Conservation (phyloP, 2,888 invertebrate species). For the Criorhina ranunculi region DNA sequence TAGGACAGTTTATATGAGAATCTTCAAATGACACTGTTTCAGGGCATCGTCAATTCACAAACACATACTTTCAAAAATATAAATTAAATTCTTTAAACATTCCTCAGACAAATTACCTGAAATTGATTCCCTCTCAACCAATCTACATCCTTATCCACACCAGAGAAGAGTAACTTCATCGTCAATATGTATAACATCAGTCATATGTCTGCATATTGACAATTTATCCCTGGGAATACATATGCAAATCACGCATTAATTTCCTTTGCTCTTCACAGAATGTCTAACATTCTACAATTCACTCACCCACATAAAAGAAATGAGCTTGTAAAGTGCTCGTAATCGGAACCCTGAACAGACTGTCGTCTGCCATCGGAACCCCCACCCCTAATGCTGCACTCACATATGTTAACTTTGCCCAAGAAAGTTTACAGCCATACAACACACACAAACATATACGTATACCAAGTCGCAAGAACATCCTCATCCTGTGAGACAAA, state of each 20-base stretch:
- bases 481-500: conserved; percentile 77
- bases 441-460: conserved; percentile 4
- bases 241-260: conserved; percentile 73
- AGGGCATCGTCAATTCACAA: too few species aligned
- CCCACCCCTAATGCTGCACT: background rate
- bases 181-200: conserved; percentile 67
- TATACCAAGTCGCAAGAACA: too few species aligned
- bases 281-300: conserved; percentile 51
- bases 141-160: background rate
- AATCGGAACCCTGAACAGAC: conserved; percentile 55
- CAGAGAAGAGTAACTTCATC: conserved; percentile 27
- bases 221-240: conserved; percentile 56
- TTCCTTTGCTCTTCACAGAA: conserved; percentile 61
- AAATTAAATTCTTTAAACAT: background rate
- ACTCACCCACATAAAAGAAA: conserved; percentile 67
- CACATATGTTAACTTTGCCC: background rate
- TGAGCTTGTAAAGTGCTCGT: conserved; percentile 73
- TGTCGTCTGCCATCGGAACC: conserved; percentile 30
- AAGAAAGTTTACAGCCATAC: conserved; percentile 22
- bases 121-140: conserved; percentile 40
- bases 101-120: conserved; percentile 32
- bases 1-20: too few species aligned
- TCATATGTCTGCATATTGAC: conserved; percentile 66
- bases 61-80: background rate
- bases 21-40: too few species aligned